Percentiles rank a stretch among this genome's conserved stretches.
Evolutionary conservation across 2,797 vertebrate species (phyloP).

Genomic region (Carduelis carduelis): DNA sequence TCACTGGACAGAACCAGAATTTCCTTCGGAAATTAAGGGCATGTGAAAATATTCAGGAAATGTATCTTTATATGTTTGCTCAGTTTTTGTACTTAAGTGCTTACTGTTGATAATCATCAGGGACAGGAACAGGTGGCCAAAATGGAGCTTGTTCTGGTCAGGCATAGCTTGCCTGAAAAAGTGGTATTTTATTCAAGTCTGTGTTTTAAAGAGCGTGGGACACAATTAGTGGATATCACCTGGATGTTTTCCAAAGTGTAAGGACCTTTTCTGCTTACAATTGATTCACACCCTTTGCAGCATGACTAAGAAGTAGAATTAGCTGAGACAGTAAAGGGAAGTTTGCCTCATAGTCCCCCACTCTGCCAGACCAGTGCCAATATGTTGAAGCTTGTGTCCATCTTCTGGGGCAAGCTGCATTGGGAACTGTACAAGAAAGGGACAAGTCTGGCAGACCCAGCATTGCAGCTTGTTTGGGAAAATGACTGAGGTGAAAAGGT

Average conservation of each 20-base stretch:
- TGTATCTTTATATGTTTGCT: neutral
- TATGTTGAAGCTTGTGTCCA: neutral
- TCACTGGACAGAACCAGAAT: neutral
- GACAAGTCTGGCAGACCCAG: neutral
- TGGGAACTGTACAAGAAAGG: neutral
- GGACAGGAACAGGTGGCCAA: neutral
- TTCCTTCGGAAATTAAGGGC: neutral
- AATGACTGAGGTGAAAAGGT: neutral
- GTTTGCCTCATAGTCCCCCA: neutral
- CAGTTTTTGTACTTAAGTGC: neutral
- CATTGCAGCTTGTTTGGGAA: fast-evolving
- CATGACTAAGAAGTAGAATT: neutral
- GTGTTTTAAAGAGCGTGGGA: neutral
- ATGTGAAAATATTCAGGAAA: neutral
- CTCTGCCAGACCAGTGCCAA: neutral
- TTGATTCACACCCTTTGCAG: neutral
- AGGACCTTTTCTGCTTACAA: neutral
- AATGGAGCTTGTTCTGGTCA: neutral
- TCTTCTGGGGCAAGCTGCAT: neutral
- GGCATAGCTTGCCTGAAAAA: neutral
- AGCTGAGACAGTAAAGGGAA: neutral
- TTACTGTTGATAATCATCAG: neutral
- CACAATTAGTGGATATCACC: neutral
- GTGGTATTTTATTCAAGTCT: neutral
- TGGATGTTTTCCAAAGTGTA: neutral